A percentile compares a stretch with the other conserved stretches of the same genome.
Conservation (phyloP, 2,888 invertebrate species). For the Pimpla rufipes region DNA sequence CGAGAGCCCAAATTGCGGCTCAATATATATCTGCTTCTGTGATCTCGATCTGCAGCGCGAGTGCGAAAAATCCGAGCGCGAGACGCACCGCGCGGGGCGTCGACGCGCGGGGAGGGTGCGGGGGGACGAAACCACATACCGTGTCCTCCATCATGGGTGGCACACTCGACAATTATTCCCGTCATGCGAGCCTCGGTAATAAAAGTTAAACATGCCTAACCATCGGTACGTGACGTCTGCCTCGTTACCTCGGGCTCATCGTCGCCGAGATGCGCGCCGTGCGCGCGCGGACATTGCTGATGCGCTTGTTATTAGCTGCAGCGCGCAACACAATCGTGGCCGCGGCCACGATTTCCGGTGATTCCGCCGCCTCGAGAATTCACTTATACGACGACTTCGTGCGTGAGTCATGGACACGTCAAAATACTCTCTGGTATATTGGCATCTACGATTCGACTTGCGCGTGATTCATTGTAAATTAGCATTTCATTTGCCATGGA, state of each 20-base stretch:
- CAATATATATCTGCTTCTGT: not conserved
- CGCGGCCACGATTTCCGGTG: conserved; percentile 63
- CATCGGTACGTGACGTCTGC: conserved; percentile 79
- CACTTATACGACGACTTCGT: not conserved
- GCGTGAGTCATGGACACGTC: not conserved
- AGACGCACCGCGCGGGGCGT: not conserved
- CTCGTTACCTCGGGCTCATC: conserved; percentile 66
- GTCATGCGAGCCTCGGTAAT: conserved; percentile 81
- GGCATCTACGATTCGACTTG: not conserved
- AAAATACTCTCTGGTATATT: not conserved
- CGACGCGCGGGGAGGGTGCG: no score
- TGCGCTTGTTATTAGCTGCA: conserved; percentile 39
- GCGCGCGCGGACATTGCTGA: conserved; percentile 39
- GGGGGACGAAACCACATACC: conserved; percentile 39
- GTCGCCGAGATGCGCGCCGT: conserved; percentile 13
- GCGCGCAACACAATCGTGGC: conserved; percentile 8
- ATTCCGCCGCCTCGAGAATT: conserved; percentile 39
- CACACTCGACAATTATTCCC: conserved; percentile 79
- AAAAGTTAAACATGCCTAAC: conserved; percentile 83
- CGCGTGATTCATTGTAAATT: not conserved
- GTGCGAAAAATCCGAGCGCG: not conserved
- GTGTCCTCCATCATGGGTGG: conserved; percentile 78
- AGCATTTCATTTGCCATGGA: not conserved
- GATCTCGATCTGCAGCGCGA: not conserved
- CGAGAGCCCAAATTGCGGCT: not conserved